Base-by-base conservation (phyloP, 2,113 vertebrate species). In the Pedionomus torquatus region DNA sequence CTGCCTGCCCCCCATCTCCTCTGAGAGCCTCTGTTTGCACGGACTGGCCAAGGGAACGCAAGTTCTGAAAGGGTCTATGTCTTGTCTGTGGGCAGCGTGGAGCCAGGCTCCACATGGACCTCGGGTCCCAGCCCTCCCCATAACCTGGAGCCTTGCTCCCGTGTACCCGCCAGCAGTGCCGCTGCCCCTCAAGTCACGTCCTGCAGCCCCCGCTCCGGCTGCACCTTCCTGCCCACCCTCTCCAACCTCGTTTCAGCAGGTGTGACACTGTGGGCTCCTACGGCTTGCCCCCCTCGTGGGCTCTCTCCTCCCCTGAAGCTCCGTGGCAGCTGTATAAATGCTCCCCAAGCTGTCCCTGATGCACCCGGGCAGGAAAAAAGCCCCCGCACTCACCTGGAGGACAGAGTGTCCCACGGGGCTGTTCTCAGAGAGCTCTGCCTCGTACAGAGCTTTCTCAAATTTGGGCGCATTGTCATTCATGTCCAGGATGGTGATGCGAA, bases 401-500 rank as follows among this genome's bases (percentile, higher is more conserved):
- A 99, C 99, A 0, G 99, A 99, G 97, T 99, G 99, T 30, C 99
- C 99, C 48, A 98, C 95, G 0, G 98, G 99, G 87, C 99, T 99
- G 97, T 99, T 99, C 97, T 99, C 99, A 0, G 98, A 98, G 25
- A 99, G 98, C 44, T 99, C 99, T 0, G 99, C 99, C 83, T 99
- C 99, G 0, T 99, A 99, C 82, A 98, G 96, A 7, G 93, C 98
- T 86, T 98, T 98, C 97, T 99, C 99, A 0, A 99, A 99, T 95
- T 99, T 99, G 39, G 99, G 99, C 0, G 98, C 97, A 0, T 99
- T 99, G 98, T 99, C 99, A 2, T 99, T 99, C 98, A 99, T 99
- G 96, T 99, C 99, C 3, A 99, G 98, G 89, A 99, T 98, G 19
- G 99, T 99, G 97, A 99, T 99, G 30, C 99, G 98, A 43, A 99